These are phyloP conservation scores for Dermolepida albohirtum DNA, from an alignment of 2,888 invertebrate genomes.

Conservation along the genomic window DNA sequence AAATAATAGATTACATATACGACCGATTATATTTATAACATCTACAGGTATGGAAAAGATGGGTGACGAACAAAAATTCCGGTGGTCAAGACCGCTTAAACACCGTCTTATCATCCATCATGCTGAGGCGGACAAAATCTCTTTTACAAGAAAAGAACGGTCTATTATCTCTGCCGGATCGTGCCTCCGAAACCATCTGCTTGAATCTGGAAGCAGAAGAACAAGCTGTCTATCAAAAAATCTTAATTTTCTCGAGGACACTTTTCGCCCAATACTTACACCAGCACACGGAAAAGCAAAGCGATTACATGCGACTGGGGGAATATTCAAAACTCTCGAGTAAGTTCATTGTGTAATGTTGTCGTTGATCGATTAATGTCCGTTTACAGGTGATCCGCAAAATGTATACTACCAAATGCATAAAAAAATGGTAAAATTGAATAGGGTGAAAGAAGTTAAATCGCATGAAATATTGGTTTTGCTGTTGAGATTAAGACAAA, in stretches of 20 bases:
- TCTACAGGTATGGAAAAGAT: constrained; percentile 85
- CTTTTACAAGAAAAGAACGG: constrained; percentile 77
- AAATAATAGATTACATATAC: too few relatives aligned
- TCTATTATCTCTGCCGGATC: constrained; percentile 73
- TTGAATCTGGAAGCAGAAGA: constrained; percentile 78
- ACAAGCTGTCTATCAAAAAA: constrained; percentile 82
- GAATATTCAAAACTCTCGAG: constrained; percentile 10
- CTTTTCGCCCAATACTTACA: constrained; percentile 82
- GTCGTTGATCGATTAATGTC: constrained; percentile 15
- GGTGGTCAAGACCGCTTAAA: constrained; percentile 86
- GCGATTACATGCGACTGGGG: neutral
- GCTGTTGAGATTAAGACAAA: constrained; percentile 86
- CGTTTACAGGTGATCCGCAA: constrained; percentile 53
- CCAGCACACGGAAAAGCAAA: constrained; percentile 76
- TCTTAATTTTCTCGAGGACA: constrained; percentile 77
- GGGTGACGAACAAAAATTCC: constrained; percentile 86
- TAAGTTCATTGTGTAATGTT: neutral
- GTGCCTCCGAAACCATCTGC: constrained; percentile 69
- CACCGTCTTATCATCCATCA: constrained; percentile 84
- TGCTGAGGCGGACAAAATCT: constrained; percentile 89
- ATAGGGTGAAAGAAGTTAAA: constrained; percentile 67
- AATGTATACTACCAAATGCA: constrained; percentile 74
- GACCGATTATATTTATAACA: too few relatives aligned
- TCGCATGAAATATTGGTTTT: constrained; percentile 80
- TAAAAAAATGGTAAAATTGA: constrained; percentile 71